phyloP scores from a whole-genome alignment of 2,797 vertebrate species.

The Morelia viridis region DNA sequence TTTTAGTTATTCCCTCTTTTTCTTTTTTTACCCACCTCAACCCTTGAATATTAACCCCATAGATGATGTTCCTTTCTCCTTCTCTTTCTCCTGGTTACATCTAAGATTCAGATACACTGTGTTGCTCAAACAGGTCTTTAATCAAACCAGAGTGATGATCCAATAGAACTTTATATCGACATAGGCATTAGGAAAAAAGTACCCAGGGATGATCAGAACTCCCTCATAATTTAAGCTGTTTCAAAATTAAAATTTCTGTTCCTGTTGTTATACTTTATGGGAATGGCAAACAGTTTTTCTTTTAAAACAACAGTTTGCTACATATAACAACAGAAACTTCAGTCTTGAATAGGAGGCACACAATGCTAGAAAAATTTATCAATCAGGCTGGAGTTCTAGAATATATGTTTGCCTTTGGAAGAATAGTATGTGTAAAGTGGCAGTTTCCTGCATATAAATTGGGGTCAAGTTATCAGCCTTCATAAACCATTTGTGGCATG shows the following conservation, averaged over 20 bases:
- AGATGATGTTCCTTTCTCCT: background rate
- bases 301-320: constrained; percentile 25
- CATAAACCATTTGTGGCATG: constrained; percentile 48
- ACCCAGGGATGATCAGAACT: background rate
- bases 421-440: constrained; percentile 29
- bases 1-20: background rate
- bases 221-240: constrained; percentile 29
- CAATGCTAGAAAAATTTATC: constrained; percentile 37
- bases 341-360: constrained; percentile 38
- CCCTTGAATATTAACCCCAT: background rate
- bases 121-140: background rate
- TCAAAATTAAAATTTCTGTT: background rate
- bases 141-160: background rate
- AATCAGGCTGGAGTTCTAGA: constrained; percentile 51
- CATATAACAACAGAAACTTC: constrained; percentile 39
- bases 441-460: constrained; percentile 35
- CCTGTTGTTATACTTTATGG: background rate
- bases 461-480: constrained; percentile 36
- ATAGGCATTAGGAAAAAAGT: background rate
- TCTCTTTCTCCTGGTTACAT: background rate
- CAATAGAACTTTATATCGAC: background rate
- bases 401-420: constrained; percentile 49
- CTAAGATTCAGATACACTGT: background rate
- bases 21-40: background rate
- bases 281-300: background rate